phyloP scores from a whole-genome alignment of 2,113 vertebrate genomes.

The Gallinago media region DNA sequence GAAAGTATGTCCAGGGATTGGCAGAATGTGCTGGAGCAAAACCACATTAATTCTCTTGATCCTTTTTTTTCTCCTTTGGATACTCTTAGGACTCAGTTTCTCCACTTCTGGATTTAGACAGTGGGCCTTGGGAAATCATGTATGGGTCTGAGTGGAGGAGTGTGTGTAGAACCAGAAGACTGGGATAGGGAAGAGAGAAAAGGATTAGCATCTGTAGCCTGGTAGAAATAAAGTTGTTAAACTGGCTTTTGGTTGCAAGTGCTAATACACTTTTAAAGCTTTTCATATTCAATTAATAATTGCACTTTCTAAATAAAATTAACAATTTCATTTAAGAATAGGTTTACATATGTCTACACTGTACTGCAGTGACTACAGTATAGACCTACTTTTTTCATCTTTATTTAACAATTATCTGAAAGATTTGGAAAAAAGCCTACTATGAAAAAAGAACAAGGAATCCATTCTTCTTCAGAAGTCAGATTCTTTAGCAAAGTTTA shows the following conservation, averaged over 20 bases:
- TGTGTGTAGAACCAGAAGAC: not conserved
- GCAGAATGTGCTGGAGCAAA: not conserved
- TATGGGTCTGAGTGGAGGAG: not conserved
- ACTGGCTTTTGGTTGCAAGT: not conserved
- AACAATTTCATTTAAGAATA: not conserved
- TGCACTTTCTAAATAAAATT: not conserved
- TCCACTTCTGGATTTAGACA: not conserved
- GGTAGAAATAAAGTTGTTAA: not conserved
- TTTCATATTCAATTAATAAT: not conserved
- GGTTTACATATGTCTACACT: not conserved
- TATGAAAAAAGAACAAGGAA: not conserved
- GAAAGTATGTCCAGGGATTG: not conserved
- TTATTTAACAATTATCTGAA: not conserved
- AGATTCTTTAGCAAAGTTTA: not conserved
- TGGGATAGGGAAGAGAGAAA: not conserved
- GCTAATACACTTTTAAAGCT: not conserved
- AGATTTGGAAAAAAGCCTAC: not conserved
- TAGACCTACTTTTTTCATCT: not conserved
- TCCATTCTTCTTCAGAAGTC: not conserved
- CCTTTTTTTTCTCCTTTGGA: not conserved
- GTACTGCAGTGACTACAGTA: not conserved
- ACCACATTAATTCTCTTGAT: not conserved
- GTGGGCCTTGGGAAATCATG: not conserved
- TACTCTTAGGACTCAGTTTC: not conserved
- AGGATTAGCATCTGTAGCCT: not conserved